Conservation (phyloP, 2,113 vertebrate species). For the Cranoglanis bouderius region DNA sequence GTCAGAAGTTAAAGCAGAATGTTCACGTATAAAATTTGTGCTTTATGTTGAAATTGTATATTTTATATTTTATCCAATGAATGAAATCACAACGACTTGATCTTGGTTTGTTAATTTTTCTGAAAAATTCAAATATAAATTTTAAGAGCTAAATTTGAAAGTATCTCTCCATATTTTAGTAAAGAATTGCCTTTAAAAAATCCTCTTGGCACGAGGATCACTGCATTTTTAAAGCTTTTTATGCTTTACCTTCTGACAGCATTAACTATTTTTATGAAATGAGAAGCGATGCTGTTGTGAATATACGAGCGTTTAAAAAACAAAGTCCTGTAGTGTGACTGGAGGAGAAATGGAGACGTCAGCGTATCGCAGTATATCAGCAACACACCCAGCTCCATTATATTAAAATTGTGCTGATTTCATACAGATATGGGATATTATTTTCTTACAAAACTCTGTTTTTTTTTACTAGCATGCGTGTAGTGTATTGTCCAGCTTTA, state of each 20-base stretch:
- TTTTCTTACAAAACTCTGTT: not conserved
- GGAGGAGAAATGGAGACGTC: not conserved
- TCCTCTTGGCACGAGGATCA: too few species aligned
- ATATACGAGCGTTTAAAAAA: not conserved
- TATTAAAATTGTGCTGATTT: not conserved
- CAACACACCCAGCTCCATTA: too few species aligned
- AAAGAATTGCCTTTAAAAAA: too few species aligned
- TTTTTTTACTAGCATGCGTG: not conserved
- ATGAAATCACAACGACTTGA: too few species aligned
- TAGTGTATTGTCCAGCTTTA: not conserved
- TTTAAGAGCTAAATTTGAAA: not conserved
- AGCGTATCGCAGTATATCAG: not conserved
- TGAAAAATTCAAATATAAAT: not conserved
- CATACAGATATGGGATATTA: not conserved
- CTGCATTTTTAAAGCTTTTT: not conserved
- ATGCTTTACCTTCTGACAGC: not conserved
- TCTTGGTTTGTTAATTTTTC: not conserved
- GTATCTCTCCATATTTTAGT: too few species aligned
- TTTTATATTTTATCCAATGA: too few species aligned
- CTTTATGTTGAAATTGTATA: too few species aligned
- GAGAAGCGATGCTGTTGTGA: not conserved
- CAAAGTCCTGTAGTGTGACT: not conserved
- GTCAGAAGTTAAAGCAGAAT: not conserved
- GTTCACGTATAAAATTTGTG: too few species aligned
- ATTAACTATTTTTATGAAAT: not conserved